These are phyloP conservation scores for Plagodis dolabraria DNA, from an alignment of 2,888 invertebrate genomes.

Conservation along the genomic window DNA sequence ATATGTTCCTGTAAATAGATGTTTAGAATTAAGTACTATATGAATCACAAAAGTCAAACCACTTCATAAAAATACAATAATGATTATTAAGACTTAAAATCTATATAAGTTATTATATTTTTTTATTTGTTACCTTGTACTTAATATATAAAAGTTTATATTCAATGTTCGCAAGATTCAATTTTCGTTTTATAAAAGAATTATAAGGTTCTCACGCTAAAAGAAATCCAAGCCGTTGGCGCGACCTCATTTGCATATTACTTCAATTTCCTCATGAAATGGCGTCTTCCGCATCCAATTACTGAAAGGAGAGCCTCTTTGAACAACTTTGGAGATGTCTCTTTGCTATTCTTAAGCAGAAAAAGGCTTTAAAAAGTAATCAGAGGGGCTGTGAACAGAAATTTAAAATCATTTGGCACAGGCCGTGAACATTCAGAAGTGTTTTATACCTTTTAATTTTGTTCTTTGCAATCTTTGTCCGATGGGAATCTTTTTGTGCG, in stretches of 20 bases:
- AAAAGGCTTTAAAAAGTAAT: conserved; percentile 78
- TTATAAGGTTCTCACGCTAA: conserved; percentile 35
- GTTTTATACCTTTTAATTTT: conserved; percentile 73
- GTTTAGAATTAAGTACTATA: too few species aligned
- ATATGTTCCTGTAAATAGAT: too few species aligned
- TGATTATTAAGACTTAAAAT: too few species aligned
- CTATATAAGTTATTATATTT: too few species aligned
- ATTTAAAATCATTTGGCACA: conserved; percentile 69
- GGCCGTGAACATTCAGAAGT: conserved; percentile 65
- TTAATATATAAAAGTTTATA: too few species aligned
- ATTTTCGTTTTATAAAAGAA: conserved; percentile 15
- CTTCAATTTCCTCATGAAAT: conserved; percentile 57
- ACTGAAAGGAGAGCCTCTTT: conserved; percentile 64
- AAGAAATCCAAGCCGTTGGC: conserved; percentile 50
- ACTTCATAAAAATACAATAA: too few species aligned
- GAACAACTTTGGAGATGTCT: conserved; percentile 63
- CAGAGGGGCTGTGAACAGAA: conserved; percentile 66
- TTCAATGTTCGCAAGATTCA: too few species aligned
- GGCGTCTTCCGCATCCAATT: conserved; percentile 69
- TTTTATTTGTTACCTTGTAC: too few species aligned
- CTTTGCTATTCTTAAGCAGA: conserved; percentile 65
- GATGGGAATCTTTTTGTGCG: conserved; percentile 41
- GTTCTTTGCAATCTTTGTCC: conserved; percentile 59
- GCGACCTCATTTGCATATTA: conserved; percentile 58
- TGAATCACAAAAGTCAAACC: too few species aligned